Conservation (phyloP, 2,888 invertebrate genomes). For the Ferdinandea cuprea region DNA sequence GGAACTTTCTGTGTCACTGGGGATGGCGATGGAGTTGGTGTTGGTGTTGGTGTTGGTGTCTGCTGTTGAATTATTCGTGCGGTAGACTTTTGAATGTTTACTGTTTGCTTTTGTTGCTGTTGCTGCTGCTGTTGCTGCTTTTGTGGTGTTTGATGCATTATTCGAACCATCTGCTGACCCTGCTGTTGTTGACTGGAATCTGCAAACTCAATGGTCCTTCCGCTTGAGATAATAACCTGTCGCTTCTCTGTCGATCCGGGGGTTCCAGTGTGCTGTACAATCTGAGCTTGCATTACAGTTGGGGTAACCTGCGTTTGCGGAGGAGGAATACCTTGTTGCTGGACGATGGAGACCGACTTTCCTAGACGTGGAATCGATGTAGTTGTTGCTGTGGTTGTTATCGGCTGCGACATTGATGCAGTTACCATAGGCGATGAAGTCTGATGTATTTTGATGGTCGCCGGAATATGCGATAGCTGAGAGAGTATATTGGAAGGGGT, state of each 20-base stretch:
- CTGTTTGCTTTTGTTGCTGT: slow-evolving; percentile 77
- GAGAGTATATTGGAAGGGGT: slow-evolving; percentile 77
- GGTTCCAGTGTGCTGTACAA: slow-evolving; percentile 81
- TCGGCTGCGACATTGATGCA: slow-evolving; percentile 57
- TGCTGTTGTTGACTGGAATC: slow-evolving; percentile 79
- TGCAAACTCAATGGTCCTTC: slow-evolving; percentile 78
- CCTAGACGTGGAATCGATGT: slow-evolving; percentile 76
- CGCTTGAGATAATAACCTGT: slow-evolving; percentile 79
- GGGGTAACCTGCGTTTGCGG: slow-evolving; percentile 86
- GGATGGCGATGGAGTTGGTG: slow-evolving; percentile 28
- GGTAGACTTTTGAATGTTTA: slow-evolving; percentile 77
- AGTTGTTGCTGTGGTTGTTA: slow-evolving; percentile 75
- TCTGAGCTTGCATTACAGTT: slow-evolving; percentile 74
- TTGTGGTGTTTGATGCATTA: slow-evolving; percentile 78
- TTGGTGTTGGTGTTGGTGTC: slow-evolving; percentile 66
- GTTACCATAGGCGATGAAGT: slow-evolving; percentile 76
- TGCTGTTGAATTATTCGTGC: slow-evolving; percentile 50
- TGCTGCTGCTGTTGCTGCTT: slow-evolving; percentile 78
- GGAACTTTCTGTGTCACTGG: slow-evolving; percentile 46
- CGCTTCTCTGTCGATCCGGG: slow-evolving; percentile 80
- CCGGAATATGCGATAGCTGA: slow-evolving; percentile 82
- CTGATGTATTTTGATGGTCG: slow-evolving; percentile 84
- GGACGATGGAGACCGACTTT: slow-evolving; percentile 79
- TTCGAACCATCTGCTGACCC: slow-evolving; percentile 80
- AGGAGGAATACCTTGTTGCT: slow-evolving; percentile 82